Base-by-base conservation (phyloP, 2,888 invertebrate genomes). In the Blera fallax region DNA sequence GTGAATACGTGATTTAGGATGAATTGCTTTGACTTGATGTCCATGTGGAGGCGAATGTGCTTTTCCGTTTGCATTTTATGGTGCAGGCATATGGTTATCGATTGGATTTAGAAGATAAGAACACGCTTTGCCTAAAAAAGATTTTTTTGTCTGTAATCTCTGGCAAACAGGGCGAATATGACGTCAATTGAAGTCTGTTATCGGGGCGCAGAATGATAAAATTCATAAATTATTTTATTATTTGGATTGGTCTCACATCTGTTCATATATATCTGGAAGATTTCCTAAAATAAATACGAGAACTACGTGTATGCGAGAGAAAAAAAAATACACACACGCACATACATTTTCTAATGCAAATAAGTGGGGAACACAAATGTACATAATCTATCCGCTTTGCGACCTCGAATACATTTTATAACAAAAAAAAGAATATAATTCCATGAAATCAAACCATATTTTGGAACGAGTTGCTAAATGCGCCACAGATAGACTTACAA, bases 31-130 rank as follows among this genome's bases (percentile, higher is more conserved):
- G 7, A 43, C 14, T 43, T 27, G 43, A 62, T 62, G 62, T 29
- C 40, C 11, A 29, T 16, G 11, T 40, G 37, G 14, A 24, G 52
- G 16, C n/a, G 27, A 18, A 1, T n/a, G n/a, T 7, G 37, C 7
- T 54, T 45, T 29, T 18, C 10, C 1, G 5, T 50, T 32, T 7
- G 29, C 11, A 18, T 18, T 45, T 29, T 62, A 64, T 64, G 18
- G 45, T 3, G 10, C 8, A 24, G 24, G 29, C 58, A 77, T 69
- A 77, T 77, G 77, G 77, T 52, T 69, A 77, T 77, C 77, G 77
- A 77, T 65, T 40, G 43, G 21, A 50, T 43, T 60, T 50, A 32
- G 34, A 40, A 77, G 77, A 77, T 77, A 77, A 60, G 32, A 50
- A 21, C 11, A 67, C 14, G 50, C 37, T 50, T 50, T 50, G 27